These are phyloP conservation scores for Egretta garzetta DNA, from an alignment of 2,113 vertebrate species.

Conservation along the genomic window DNA sequence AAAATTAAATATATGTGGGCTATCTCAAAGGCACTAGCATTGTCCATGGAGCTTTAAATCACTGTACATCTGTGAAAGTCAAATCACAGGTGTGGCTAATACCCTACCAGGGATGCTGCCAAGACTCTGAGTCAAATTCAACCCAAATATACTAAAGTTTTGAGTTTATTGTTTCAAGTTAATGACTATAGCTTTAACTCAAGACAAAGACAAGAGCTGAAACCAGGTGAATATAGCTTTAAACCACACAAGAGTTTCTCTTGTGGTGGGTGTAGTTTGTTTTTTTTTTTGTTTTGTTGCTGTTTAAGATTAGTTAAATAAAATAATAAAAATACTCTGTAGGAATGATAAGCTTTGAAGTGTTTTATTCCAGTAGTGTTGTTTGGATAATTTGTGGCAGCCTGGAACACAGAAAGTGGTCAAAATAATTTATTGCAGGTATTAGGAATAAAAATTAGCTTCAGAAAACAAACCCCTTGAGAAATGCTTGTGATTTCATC, in stretches of 20 bases:
- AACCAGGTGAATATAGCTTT: constrained; percentile 44
- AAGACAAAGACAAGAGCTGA: constrained; percentile 39
- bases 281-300: background rate
- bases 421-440: constrained; percentile 55
- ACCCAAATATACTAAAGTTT: constrained; percentile 9
- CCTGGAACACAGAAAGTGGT: constrained; percentile 37
- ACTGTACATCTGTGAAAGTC: constrained; percentile 1
- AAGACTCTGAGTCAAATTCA: constrained; percentile 20
- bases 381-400: constrained; percentile 40
- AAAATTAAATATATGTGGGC: background rate
- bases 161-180: constrained; percentile 60
- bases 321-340: constrained; percentile 65
- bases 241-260: constrained; percentile 46
- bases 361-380: constrained; percentile 41
- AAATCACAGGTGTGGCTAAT: background rate
- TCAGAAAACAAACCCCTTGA: constrained; percentile 39
- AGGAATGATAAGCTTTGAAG: constrained; percentile 63
- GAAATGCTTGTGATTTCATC: background rate
- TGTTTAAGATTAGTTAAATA: constrained; percentile 54
- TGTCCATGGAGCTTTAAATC: background rate
- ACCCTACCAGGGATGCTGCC: background rate
- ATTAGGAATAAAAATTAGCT: constrained; percentile 63
- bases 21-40: background rate
- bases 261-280: background rate
- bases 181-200: constrained; percentile 40